A percentile compares a stretch with the other conserved stretches of the same genome.
Evolutionary conservation across 2,888 invertebrate species (phyloP).

Genomic region (Sarcophaga rosellei): DNA sequence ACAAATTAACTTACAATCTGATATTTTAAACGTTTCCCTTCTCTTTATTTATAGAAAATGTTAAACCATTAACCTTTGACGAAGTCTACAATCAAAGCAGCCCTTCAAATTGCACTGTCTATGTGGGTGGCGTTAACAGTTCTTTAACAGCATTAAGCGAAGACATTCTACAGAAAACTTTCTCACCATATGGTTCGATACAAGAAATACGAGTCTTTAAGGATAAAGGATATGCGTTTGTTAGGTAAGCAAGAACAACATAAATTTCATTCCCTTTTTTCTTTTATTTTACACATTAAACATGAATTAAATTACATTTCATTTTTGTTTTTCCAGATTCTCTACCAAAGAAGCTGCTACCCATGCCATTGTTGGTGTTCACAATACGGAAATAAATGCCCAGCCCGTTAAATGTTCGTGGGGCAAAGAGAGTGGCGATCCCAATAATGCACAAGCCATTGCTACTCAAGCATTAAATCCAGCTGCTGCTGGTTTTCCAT

Average conservation of each 20-base stretch:
- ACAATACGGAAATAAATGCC: slow-evolving; percentile 98
- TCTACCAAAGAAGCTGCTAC: slow-evolving; percentile 99
- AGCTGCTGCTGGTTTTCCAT: slow-evolving; percentile 81
- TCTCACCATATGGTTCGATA: slow-evolving; percentile 96
- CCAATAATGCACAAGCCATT: slow-evolving; percentile 89
- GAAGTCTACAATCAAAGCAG: slow-evolving; percentile 99
- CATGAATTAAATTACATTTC: background rate
- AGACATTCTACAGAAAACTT: slow-evolving; percentile 98
- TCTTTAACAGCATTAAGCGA: slow-evolving; percentile 93
- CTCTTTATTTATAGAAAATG: slow-evolving; percentile 86
- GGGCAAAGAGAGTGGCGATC: slow-evolving; percentile 99
- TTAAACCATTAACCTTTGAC: slow-evolving; percentile 96
- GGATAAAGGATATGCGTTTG: slow-evolving; percentile 99
- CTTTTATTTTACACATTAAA: background rate
- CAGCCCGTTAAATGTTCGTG: slow-evolving; percentile 99
- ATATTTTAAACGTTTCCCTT: too few relatives aligned
- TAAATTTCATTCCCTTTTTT: background rate
- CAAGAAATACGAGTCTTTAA: slow-evolving; percentile 99
- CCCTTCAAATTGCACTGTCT: slow-evolving; percentile 99
- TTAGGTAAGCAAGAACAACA: slow-evolving; percentile 85
- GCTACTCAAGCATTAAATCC: slow-evolving; percentile 84
- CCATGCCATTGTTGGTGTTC: slow-evolving; percentile 98
- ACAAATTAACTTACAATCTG: too few relatives aligned
- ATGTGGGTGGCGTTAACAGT: slow-evolving; percentile 92
- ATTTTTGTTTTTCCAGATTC: slow-evolving; percentile 85